Evolutionary conservation across 2,888 invertebrate genomes (phyloP).

Genomic region (Dasysyrphus albostriatus): DNA sequence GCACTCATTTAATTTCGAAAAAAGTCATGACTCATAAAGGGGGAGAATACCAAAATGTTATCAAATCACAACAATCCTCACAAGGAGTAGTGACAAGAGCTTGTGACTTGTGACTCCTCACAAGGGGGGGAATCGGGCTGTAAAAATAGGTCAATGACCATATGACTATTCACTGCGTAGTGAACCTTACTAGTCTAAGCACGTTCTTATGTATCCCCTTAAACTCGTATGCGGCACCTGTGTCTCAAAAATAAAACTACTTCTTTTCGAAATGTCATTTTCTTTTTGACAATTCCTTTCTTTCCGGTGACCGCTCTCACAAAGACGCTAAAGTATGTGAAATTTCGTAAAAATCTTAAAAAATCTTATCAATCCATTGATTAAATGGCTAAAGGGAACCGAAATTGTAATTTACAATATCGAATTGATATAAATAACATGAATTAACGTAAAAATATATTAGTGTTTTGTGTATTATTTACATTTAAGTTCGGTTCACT

Average conservation of each 20-base stretch:
- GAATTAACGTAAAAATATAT: constrained; percentile 15
- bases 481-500: constrained; percentile 57
- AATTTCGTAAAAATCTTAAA: constrained; percentile 78
- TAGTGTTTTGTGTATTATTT: constrained; percentile 38
- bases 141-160: too few species aligned
- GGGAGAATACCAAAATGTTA: too few species aligned
- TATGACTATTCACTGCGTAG: too few species aligned
- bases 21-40: too few species aligned
- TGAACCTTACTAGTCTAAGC: too few species aligned
- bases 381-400: constrained; percentile 21
- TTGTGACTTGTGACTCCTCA: too few species aligned
- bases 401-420: constrained; percentile 8
- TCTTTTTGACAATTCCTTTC: constrained; percentile 81
- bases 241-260: constrained; percentile 19
- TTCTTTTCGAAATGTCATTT: constrained; percentile 77
- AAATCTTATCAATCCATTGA: constrained; percentile 76
- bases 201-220: background rate
- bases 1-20: too few species aligned
- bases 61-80: too few species aligned
- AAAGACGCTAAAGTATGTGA: constrained; percentile 83
- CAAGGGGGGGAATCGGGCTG: too few species aligned
- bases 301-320: constrained; percentile 83
- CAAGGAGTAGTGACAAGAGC: too few species aligned
- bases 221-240: constrained; percentile 23
- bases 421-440: background rate